Base-by-base conservation (phyloP, 2,797 vertebrate genomes). In the Salmo trutta region DNA sequence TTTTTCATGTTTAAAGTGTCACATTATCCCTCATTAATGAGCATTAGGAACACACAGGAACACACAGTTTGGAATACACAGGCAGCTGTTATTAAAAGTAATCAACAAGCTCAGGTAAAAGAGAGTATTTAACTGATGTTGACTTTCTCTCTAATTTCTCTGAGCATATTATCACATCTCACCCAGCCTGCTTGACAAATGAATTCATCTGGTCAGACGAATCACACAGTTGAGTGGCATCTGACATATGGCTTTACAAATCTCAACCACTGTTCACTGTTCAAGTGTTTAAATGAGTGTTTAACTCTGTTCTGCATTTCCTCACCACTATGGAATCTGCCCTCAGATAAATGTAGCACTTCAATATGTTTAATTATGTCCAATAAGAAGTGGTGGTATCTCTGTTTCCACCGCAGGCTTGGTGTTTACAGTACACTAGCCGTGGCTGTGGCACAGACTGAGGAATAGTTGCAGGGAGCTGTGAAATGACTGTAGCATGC, bases 1-100 rank as follows among this genome's bases (percentile, higher is more conserved):
- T 79, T 70, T 86, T 71, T 24, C 81, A 76, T 83, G 83, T 86
- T 89, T 91, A 78, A 80, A 83, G 79, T 77, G 85, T 85, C 82
- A 91, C 83, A 82, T 76, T 77, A 84, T 54, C 80, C 70, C 77
- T 82, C 21, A 53, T 85, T 83, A 83, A 73, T 74, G 77, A 80
- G 71, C 21, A 71, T 53, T 24, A 27, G 21, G 83, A 84, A 86
- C 84, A 87, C 83, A 79, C 82, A 64, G 54, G 14, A 41, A 41
- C 53, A 56, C 53, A 19, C 53, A 56, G 73, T 59, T 29, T n/a
- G 31, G 82, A 83, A 86, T 83, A 86, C 83, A 79, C 83, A 33
- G 59, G 19, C 21, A 31, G 31, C 53, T 69, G 41, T 27, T 10
- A 52, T 16, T 51, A 21, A 36, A 41, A 41, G n/a, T 33, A 21